Base-by-base conservation (phyloP, 1,140 invertebrate species). In the Zaprionus capensis region DNA sequence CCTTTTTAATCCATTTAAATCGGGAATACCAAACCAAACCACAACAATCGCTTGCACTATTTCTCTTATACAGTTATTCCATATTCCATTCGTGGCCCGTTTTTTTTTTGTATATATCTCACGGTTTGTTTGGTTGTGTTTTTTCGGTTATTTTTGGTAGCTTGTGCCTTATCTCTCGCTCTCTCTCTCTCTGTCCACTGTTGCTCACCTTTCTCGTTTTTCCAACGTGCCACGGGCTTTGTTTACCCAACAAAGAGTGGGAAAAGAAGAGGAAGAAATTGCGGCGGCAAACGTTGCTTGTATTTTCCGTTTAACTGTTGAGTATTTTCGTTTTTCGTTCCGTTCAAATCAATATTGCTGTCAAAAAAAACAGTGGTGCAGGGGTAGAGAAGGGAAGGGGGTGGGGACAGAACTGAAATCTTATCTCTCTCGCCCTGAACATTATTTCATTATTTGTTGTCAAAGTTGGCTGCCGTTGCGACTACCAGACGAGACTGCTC, bases 371-470 rank as follows among this genome's bases (percentile, higher is more conserved):
- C 9, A 15, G 6, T 41, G 2, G 38, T 11, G 9, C 9, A 5
- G 7, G 1, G 20, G 15, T 0, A 20, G 14, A n/a, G 15, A 14
- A 6, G 14, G n/a, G n/a, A n/a, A n/a, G n/a, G n/a, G n/a, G n/a
- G 49, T 44, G n/a, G 46, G 17, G 59, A 46, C 2, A 61, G 58
- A 71, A 79, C 68, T 71, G 72, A 66, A 79, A 79, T 79, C 77
- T 79, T 79, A 79, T 79, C 77, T 79, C 49, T 64, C 74, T 76
- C 9, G 82, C 78, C 71, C 66, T 59, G 71, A 76, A 90, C 84
- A 88, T 90, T 84, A 88, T 90, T 90, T 88, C 84, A 88, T 88
- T 88, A 90, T 88, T 87, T 86, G 82, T 82, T 87, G 82, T 86
- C 83, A 86, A 77, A 82, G 72, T 80, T 78, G 83, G 81, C 83